These are phyloP conservation scores for Erpornis zantholeuca DNA, from an alignment of 2,113 vertebrate genomes.

Conservation along the genomic window DNA sequence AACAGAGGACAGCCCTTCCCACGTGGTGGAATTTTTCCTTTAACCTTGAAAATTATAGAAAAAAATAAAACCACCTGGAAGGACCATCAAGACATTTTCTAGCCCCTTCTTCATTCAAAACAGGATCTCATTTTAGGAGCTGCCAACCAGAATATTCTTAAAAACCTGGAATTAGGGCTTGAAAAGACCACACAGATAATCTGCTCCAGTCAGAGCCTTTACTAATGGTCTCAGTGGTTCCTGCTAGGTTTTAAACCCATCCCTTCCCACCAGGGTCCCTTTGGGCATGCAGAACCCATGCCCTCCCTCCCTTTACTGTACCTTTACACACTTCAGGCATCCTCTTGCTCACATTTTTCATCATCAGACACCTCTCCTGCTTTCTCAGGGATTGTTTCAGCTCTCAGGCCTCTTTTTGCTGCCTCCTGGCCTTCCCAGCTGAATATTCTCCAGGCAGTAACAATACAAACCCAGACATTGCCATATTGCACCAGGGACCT, in stretches of 20 bases:
- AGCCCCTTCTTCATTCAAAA: not conserved
- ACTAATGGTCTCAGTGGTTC: not conserved
- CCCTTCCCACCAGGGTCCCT: not conserved
- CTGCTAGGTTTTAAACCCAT: not conserved
- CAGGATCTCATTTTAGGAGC: not conserved
- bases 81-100: not conserved
- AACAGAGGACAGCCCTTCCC: not conserved
- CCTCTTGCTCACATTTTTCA: not conserved
- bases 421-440: accelerated
- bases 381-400: not conserved
- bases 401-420: not conserved
- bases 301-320: not conserved
- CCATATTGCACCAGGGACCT: not conserved
- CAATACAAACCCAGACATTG: not conserved
- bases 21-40: not conserved
- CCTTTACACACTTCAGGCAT: not conserved
- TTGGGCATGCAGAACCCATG: not conserved
- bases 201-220: not conserved
- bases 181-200: not conserved
- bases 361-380: not conserved
- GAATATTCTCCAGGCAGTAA: not conserved
- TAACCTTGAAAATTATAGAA: not conserved
- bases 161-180: not conserved
- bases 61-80: not conserved
- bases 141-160: not conserved